A percentile compares a stretch with the other conserved stretches of the same genome.
These are phyloP conservation scores for Muscicapa comitata DNA, from an alignment of 2,797 vertebrate species.

Conservation along the genomic window DNA sequence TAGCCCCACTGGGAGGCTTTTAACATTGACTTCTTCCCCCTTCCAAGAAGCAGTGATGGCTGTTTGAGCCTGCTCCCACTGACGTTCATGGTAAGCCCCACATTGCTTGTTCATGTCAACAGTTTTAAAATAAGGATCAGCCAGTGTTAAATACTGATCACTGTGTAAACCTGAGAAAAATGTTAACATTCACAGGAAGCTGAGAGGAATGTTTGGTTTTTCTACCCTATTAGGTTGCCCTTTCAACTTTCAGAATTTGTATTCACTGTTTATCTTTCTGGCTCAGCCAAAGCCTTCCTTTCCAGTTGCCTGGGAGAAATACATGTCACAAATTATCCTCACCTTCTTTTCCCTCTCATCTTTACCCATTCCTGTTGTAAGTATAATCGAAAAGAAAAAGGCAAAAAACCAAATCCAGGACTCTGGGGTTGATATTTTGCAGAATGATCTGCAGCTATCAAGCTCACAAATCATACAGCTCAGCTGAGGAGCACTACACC, in stretches of 20 bases:
- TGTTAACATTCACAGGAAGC: neutral
- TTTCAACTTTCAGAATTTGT: neutral
- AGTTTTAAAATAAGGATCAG: neutral
- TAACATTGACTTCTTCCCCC: neutral
- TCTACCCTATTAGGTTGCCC: neutral
- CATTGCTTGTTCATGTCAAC: neutral
- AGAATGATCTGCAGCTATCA: no score
- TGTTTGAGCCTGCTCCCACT: neutral
- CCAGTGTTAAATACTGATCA: neutral
- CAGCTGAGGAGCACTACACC: neutral
- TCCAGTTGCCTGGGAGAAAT: neutral
- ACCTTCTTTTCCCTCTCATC: neutral
- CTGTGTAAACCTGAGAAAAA: neutral
- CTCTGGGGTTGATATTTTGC: neutral
- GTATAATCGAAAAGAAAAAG: neutral
- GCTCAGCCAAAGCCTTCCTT: neutral
- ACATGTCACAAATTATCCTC: neutral
- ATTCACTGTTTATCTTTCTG: neutral
- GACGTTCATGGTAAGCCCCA: neutral
- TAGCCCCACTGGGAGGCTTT: neutral
- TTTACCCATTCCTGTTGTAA: neutral
- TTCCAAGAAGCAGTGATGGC: neutral
- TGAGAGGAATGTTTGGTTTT: neutral
- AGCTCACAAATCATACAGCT: neutral
- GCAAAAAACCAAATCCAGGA: rapidly evolving